phyloP scores from a whole-genome alignment of 2,113 vertebrate species.

The Neoarius graeffei region DNA sequence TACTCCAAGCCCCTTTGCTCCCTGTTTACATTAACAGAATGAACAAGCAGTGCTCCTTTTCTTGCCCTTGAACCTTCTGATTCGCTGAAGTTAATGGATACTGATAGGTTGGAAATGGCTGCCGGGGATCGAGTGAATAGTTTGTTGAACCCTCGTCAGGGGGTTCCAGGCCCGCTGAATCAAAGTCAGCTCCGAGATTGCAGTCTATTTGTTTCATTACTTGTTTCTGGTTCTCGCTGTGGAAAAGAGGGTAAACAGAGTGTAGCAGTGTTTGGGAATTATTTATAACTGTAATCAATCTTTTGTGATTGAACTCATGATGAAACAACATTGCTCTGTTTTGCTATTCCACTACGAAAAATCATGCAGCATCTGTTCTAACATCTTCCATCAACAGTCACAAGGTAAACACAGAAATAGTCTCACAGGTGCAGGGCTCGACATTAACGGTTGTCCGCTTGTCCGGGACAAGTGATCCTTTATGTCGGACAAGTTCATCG shows the following conservation, averaged over 20 bases:
- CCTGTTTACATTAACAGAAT: constrained; percentile 36
- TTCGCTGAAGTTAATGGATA: constrained; percentile 44
- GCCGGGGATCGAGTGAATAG: constrained; percentile 44
- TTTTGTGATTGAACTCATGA: constrained; percentile 17
- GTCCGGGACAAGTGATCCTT: too few species aligned
- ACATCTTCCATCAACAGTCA: background rate
- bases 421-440: too few species aligned
- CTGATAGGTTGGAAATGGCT: constrained; percentile 53
- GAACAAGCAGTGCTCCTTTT: constrained; percentile 41
- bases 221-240: constrained; percentile 19
- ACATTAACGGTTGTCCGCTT: too few species aligned
- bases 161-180: constrained; percentile 49
- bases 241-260: constrained; percentile 33
- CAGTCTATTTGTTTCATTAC: constrained; percentile 54
- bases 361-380: background rate
- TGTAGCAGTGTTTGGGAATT: constrained; percentile 47
- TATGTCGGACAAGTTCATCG: too few species aligned
- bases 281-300: constrained; percentile 29
- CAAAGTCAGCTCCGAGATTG: constrained; percentile 45
- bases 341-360: background rate
- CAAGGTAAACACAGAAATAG: background rate
- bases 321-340: background rate
- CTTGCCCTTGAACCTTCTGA: constrained; percentile 50
- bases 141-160: constrained; percentile 41
- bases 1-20: constrained; percentile 11